Evolutionary conservation across 2,888 invertebrate species (phyloP).

Genomic region (Eilema sororculum): DNA sequence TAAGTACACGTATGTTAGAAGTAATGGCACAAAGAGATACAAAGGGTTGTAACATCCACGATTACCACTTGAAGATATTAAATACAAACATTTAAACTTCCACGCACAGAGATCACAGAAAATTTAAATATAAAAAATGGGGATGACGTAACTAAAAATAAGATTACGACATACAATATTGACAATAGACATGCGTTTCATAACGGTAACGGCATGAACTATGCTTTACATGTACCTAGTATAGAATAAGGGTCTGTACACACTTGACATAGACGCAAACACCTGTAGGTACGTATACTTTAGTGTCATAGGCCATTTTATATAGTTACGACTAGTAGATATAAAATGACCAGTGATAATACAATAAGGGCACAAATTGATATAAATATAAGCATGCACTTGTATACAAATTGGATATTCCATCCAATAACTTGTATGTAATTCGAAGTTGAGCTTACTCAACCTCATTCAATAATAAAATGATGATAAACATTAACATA

Average conservation of each 20-base stretch:
- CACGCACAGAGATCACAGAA: constrained; percentile 45
- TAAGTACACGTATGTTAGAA: constrained; percentile 64
- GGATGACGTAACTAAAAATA: constrained; percentile 21
- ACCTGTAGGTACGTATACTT: constrained; percentile 23
- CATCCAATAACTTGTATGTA: not conserved
- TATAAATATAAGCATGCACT: constrained; percentile 4
- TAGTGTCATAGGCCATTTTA: constrained; percentile 21
- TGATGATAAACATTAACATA: constrained; percentile 14
- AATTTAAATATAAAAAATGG: constrained; percentile 36
- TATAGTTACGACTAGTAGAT: constrained; percentile 4
- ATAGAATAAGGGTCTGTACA: not conserved
- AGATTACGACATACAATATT: not conserved
- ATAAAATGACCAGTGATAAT: constrained; percentile 30
- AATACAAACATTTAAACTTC: constrained; percentile 25
- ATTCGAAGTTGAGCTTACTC: not conserved
- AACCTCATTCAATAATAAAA: not conserved
- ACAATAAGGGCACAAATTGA: constrained; percentile 15
- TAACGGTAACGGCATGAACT: not conserved
- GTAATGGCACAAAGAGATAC: constrained; percentile 68
- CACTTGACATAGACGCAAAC: not conserved
- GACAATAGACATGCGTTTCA: not conserved
- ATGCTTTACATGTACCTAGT: not conserved
- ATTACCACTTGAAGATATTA: constrained; percentile 24
- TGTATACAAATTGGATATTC: constrained; percentile 21
- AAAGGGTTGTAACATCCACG: constrained; percentile 24